phyloP scores from a whole-genome alignment of 2,113 vertebrate species.

The Cynoglossus semilaevis region DNA sequence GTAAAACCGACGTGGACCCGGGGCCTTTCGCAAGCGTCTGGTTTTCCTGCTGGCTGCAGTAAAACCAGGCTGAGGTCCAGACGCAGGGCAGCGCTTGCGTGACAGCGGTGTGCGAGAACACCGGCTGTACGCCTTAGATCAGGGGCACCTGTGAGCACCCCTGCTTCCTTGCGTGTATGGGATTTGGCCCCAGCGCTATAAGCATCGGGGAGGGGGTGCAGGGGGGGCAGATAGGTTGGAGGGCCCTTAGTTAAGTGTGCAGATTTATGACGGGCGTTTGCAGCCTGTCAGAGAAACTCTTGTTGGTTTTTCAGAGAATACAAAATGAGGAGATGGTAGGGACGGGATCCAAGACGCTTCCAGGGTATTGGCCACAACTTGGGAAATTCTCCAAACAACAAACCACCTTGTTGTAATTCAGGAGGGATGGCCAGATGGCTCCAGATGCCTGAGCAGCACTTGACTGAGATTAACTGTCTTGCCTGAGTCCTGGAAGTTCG shows the following conservation, averaged over 20 bases:
- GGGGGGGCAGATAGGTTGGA: slow-evolving; percentile 56
- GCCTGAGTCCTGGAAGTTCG: slow-evolving; percentile 19
- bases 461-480: slow-evolving; percentile 43
- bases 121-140: slow-evolving; percentile 26
- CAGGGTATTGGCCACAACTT: slow-evolving; percentile 36
- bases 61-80: slow-evolving; percentile 71
- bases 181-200: slow-evolving; percentile 46
- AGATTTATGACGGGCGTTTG: slow-evolving; percentile 64
- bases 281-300: slow-evolving; percentile 32
- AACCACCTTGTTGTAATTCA: slow-evolving; percentile 7
- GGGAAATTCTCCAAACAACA: slow-evolving; percentile 32
- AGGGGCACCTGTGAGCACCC: slow-evolving; percentile 61
- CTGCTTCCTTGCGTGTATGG: slow-evolving; percentile 47
- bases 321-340: slow-evolving; percentile 34
- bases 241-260: slow-evolving; percentile 49
- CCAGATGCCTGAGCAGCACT: slow-evolving; percentile 4
- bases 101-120: slow-evolving; percentile 65
- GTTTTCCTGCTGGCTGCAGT: slow-evolving; percentile 68
- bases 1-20: slow-evolving; percentile 69
- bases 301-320: slow-evolving; percentile 51
- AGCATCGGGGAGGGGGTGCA: too few relatives aligned
- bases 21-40: slow-evolving; percentile 69
- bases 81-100: slow-evolving; percentile 73
- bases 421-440: slow-evolving; percentile 39
- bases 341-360: slow-evolving; percentile 43